Percentiles rank a stretch among this genome's conserved stretches.
phyloP scores from a whole-genome alignment of 2,113 vertebrate species.

The Arvicanthis niloticus region DNA sequence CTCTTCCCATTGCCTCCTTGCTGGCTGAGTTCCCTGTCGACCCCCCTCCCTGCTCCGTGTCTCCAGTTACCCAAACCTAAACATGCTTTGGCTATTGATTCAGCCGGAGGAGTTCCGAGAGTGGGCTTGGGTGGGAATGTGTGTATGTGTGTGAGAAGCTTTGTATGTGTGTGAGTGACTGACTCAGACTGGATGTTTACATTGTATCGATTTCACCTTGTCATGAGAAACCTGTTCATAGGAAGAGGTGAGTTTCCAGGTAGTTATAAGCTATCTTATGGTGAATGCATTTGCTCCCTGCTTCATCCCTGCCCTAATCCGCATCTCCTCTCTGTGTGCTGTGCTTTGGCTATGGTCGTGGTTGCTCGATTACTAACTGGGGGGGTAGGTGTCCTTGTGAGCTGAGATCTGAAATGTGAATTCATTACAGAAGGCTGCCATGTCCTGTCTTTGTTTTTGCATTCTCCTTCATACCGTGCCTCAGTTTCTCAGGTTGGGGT shows the following conservation, averaged over 20 bases:
- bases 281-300: conserved; percentile 34
- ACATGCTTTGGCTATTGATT: conserved; percentile 63
- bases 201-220: neutral
- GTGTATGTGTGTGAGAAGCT: neutral
- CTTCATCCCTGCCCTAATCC: conserved; percentile 21
- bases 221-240: conserved; percentile 11
- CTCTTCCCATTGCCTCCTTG: neutral
- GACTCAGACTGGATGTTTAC: neutral
- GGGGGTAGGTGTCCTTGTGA: conserved; percentile 13
- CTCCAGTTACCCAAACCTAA: conserved; percentile 66
- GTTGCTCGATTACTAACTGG: conserved; percentile 63
- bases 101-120: conserved; percentile 23
- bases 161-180: neutral
- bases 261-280: neutral
- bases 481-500: neutral
- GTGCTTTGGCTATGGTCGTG: conserved; percentile 10
- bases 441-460: neutral
- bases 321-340: conserved; percentile 45
- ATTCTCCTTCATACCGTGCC: neutral
- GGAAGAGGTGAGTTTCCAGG: conserved; percentile 33
- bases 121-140: neutral
- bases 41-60: conserved; percentile 76
- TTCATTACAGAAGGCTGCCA: fast-evolving
- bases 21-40: conserved; percentile 60
- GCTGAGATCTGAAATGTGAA: conserved; percentile 13